Percentiles rank a stretch among this genome's conserved stretches.
Evolutionary conservation across 2,113 vertebrate species (phyloP).

Genomic region (Albula glossodonta): DNA sequence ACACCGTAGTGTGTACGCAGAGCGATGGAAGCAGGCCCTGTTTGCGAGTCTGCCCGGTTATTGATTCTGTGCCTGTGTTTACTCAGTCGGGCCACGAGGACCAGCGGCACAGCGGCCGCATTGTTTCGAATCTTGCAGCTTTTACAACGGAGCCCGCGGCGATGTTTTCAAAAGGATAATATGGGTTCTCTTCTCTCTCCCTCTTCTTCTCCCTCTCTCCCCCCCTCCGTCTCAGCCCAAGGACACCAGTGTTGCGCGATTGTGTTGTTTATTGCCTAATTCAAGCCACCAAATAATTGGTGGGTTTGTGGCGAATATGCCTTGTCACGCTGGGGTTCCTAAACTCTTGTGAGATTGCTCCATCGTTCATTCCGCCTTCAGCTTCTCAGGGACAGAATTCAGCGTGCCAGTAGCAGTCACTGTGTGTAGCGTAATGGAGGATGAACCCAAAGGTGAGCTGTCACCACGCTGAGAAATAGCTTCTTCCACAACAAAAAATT

Average conservation of each 20-base stretch:
- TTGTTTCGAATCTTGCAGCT: slow-evolving; percentile 15
- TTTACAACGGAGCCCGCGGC: neutral
- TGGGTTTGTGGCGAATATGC: neutral
- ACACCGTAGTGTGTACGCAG: neutral
- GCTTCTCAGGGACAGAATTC: neutral
- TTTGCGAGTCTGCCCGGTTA: neutral
- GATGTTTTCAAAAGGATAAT: neutral
- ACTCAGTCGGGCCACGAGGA: neutral
- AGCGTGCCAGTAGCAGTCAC: neutral
- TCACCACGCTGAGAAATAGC: no score
- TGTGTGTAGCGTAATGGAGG: neutral
- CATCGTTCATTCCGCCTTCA: neutral
- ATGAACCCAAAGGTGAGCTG: neutral
- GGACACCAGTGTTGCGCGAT: neutral
- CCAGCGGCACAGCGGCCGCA: neutral
- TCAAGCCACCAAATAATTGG: slow-evolving; percentile 1
- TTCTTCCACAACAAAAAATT: no score
- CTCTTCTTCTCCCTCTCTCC: neutral
- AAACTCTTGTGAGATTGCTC: neutral
- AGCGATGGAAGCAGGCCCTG: neutral
- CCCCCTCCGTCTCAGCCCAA: neutral
- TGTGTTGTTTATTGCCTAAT: neutral
- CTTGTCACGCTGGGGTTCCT: neutral
- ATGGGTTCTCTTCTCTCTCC: neutral
- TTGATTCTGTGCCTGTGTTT: neutral